Evolutionary conservation across 2,797 vertebrate genomes (phyloP), one percentile per base, ranked within the genome.

Genomic region (Natrix natrix): DNA sequence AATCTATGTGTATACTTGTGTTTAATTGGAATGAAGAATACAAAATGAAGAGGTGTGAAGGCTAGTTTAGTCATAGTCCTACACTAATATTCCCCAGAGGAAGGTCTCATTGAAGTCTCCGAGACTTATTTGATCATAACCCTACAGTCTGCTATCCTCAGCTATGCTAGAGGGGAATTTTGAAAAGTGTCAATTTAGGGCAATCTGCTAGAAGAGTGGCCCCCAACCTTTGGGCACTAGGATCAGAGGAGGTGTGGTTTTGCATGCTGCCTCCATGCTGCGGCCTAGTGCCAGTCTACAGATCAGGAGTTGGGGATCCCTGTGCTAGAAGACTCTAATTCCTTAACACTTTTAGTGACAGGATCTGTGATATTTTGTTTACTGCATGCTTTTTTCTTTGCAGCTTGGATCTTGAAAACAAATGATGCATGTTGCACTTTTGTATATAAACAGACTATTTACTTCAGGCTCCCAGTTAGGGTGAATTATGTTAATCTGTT

Each of bases 371-470:
- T 91, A n/a, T 52, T 88, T 92, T 59, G 55, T 66, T 26, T 78
- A 78, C 74, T 22, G 74, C 90, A 55, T 87, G 89, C 90, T 93
- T 86, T 83, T 66, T 55, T 83, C 61, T 52, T 61, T 90, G 89
- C 87, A 54, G 32, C 52, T 52, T n/a, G 66, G 52, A 92, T 60
- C 86, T 86, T 91, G 86, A 91, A 90, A 92, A 92, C 54, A 59
- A 91, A 89, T 90, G 93, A 92, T 66, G 91, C 60, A 16, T 54
- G 86, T n/a, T 86, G 86, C 8, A 66, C 89, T 92, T 92, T 86
- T 92, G 66, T 57, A 57, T 86, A 88, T 20, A 91, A 52, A 91
- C 26, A 88, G 63, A 61, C 74, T 48, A 83, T 89, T 91, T 90
- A 86, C 86, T 89, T 88, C 59, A 90, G 89, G 91, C 57, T 94